A percentile compares a stretch with the other conserved stretches of the same genome.
Evolutionary conservation across 2,888 invertebrate genomes (phyloP).

Genomic region (Mesoligia furuncula): DNA sequence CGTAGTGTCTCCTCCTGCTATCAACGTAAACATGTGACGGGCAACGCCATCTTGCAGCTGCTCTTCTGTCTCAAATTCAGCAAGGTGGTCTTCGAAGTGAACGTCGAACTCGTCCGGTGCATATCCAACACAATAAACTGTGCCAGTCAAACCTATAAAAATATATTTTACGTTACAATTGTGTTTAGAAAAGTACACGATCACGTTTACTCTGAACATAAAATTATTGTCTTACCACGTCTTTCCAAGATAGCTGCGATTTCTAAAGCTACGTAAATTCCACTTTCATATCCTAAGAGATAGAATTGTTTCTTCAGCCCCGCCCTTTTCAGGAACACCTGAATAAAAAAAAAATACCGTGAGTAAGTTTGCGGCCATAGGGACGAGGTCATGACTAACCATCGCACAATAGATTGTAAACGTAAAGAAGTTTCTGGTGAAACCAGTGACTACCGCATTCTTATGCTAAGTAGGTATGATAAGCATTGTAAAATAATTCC

Average conservation of each 20-base stretch:
- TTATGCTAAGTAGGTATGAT: not conserved
- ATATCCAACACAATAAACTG: slow-evolving; percentile 78
- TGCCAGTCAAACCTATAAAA: slow-evolving; percentile 70
- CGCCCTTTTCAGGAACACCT: slow-evolving; percentile 70
- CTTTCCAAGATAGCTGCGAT: slow-evolving; percentile 77
- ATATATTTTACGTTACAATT: not conserved
- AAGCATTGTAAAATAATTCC: not conserved
- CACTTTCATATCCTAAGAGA: slow-evolving; percentile 78
- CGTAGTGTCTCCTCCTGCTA: slow-evolving; percentile 60
- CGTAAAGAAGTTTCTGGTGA: not conserved
- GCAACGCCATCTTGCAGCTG: slow-evolving; percentile 73
- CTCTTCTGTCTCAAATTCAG: slow-evolving; percentile 65
- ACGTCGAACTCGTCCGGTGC: slow-evolving; percentile 72
- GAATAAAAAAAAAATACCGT: not conserved
- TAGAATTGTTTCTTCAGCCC: slow-evolving; percentile 70
- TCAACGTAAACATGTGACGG: slow-evolving; percentile 75
- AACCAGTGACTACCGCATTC: not conserved
- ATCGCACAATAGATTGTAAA: not conserved
- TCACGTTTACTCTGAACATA: not conserved
- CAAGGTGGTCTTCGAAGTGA: slow-evolving; percentile 68
- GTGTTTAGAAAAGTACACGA: not conserved
- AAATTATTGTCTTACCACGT: slow-evolving; percentile 67
- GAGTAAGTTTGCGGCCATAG: not conserved
- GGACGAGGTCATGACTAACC: not conserved
- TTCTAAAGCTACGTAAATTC: slow-evolving; percentile 76